Base-by-base conservation (phyloP, 2,888 invertebrate species). In the Drosophila sordidapex region DNA sequence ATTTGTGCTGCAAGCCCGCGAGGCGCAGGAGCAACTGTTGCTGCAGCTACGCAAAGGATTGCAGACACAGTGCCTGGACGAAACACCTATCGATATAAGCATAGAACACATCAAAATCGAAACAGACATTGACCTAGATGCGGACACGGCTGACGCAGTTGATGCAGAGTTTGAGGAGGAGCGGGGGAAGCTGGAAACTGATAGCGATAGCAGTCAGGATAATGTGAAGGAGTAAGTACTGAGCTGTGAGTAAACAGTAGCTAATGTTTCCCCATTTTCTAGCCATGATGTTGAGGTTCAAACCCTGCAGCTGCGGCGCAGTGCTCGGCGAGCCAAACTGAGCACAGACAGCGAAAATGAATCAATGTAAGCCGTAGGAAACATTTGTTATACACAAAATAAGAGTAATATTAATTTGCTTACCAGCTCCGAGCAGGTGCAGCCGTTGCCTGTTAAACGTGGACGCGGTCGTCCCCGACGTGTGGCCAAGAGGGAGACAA, bases 1-100 rank as follows among this genome's bases (percentile, higher is more conserved):
- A 2, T 91, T 91, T 65, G 82, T 91, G 11, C 27, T 81, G 18
- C 88, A 87, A 63, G 90, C 77, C 4, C 87, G 85, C 3, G 70
- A 78, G 36, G 84, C 83, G 7, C 83, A 89, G 31, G 78, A 79
- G 11, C 79, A 85, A 57, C 78, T 91, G 27, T 36, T 85, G 52
- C 43, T 49, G 13, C 59, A 63, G 46, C 36, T 79, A 15, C 56
- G 49, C 27, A 71, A 62, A 3, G 46, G 46, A 25, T 21, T 73
- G 43, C 75, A 69, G 2, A 36, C 53, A 21, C 36, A 69, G 36
- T 91, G 91, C 40, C 65, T 91, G 5, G 76, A 87, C 8, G 91
- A 91, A 58, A 71, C 86, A 3, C 86, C 91, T 7, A 91, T 91
- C 15, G 91, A 91, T 54, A 90, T 91, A 18, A 76, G 85, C 21